Conservation (phyloP, 2,888 invertebrate genomes). For the Tachina lurida region DNA sequence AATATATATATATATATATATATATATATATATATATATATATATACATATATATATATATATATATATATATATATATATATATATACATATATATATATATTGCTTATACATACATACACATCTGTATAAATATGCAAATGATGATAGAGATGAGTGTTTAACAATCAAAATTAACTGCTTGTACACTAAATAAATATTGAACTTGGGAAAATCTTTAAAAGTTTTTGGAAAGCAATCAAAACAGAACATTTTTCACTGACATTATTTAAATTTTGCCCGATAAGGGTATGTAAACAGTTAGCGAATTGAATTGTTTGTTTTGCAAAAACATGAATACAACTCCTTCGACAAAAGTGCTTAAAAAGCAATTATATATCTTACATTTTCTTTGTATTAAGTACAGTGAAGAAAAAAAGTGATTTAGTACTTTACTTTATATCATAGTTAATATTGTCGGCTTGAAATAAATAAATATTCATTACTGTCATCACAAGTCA, state of each 20-base stretch:
- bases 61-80: no score
- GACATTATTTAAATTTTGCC: slow-evolving; percentile 18
- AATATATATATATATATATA: no score
- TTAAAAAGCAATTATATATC: slow-evolving; percentile 20
- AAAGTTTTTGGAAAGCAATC: background rate
- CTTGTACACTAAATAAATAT: background rate
- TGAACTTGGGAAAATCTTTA: slow-evolving; percentile 4
- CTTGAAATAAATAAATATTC: no score
- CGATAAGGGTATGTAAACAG: slow-evolving; percentile 47
- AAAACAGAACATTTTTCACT: background rate
- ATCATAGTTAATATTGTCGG: no score
- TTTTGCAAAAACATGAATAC: slow-evolving; percentile 1
- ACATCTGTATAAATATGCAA: background rate
- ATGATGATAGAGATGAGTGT: background rate
- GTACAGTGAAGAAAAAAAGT: no score
- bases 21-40: background rate
- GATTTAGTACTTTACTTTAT: no score
- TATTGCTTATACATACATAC: no score
- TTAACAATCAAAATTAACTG: slow-evolving; percentile 1
- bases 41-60: background rate
- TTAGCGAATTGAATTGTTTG: slow-evolving; percentile 50
- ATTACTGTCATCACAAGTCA: no score
- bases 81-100: no score
- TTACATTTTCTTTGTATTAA: background rate
- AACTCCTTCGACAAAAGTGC: background rate